Base-by-base conservation (phyloP, 2,888 invertebrate species). In the Lumbricus terrestris region DNA sequence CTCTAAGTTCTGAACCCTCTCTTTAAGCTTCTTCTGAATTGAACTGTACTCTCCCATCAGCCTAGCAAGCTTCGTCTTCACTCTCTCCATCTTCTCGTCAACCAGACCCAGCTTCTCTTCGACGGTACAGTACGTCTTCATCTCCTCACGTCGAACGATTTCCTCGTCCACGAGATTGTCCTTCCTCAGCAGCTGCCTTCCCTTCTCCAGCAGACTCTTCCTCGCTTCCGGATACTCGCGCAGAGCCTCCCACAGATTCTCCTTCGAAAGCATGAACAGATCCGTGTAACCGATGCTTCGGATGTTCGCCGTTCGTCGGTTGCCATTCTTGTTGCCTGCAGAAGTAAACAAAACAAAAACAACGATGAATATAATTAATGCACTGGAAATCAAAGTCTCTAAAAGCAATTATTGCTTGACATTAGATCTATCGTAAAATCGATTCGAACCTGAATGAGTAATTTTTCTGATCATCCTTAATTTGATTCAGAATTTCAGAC, bases 271-370 rank as follows among this genome's bases (percentile, higher is more conserved):
- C 94, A 98, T 98, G 95, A 99, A 99, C 89, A 99, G 96, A 96
- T 99, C 98, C 8, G 98, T 98, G 92, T 95, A 95, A 13, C 95
- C 95, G 29, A 94, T 93, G 89, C 97, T 97, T 37, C 98, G 96
- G 18, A 99, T 98, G 94, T 98, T 98, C 16, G 98, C 98, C 0
- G 98, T 98, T 92, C 99, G 96, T 90, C 98, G 96, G 95, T 98
- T 99, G 83, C 98, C 98, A 54, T 97, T 98, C 92, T 98, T 97
- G 95, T 98, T 98, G 89, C 98, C 98, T 92, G 89, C n/a, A n/a
- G n/a, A 23, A 54, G 82, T 98, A 11, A 40, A 40, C n/a, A n/a
- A n/a, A n/a, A n/a, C n/a, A 40, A 94, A 98, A 98, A 92, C 98
- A 95, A 88, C 98, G n/a, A 85, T 47, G 23, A 16, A 47, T 47